These are phyloP conservation scores for Camarhynchus parvulus DNA, from an alignment of 2,113 vertebrate species.

Conservation along the genomic window DNA sequence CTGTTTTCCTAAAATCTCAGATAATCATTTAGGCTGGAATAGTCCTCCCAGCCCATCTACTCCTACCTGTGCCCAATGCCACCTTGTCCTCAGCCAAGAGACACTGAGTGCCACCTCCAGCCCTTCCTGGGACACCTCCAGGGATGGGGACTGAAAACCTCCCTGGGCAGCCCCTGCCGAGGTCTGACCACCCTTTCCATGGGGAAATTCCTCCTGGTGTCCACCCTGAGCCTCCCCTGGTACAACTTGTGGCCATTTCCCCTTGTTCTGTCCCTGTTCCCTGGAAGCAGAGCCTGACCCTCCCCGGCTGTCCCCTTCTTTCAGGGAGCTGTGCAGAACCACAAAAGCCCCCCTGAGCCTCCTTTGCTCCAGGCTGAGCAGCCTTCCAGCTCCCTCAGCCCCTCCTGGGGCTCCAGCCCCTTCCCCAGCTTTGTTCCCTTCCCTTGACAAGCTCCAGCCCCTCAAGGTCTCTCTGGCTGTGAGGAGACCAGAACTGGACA, in stretches of 20 bases:
- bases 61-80: rapidly evolving
- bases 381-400: background rate
- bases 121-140: background rate
- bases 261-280: background rate
- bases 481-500: background rate
- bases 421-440: background rate
- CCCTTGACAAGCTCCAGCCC: background rate
- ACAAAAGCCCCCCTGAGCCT: background rate
- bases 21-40: rapidly evolving
- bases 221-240: background rate
- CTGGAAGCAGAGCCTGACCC: background rate
- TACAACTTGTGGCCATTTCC: background rate
- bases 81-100: background rate
- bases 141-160: background rate
- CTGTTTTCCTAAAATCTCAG: background rate
- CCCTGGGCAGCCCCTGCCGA: background rate
- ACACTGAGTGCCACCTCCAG: background rate
- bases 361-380: background rate
- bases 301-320: background rate
- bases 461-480: background rate
- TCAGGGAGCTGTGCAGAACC: background rate
- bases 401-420: background rate
- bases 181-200: background rate
- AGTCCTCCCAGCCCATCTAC: rapidly evolving
- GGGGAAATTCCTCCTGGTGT: background rate